phyloP scores from a whole-genome alignment of 92 coral and sea anemone species.

The Parazoanthus atlanticus region DNA sequence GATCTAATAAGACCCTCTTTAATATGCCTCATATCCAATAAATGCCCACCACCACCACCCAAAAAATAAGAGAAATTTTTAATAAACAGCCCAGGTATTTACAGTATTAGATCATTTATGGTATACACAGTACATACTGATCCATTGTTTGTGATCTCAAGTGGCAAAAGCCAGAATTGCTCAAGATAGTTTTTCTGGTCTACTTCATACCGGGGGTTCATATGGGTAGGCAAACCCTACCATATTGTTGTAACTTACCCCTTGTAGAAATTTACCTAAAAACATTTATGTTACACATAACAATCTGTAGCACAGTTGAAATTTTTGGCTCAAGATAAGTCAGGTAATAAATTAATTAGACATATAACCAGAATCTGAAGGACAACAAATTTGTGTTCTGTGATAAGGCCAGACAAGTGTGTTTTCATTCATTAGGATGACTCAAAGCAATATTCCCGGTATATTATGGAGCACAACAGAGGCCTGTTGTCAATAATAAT shows the following conservation, averaged over 20 bases:
- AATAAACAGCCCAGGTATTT: slow-evolving; percentile 29
- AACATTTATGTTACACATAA: slow-evolving; percentile 29
- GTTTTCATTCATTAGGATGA: slow-evolving; percentile 33
- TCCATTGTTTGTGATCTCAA: slow-evolving; percentile 29
- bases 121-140: slow-evolving; percentile 35
- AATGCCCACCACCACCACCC: slow-evolving; percentile 15
- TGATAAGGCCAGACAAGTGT: slow-evolving; percentile 30
- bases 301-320: slow-evolving; percentile 40
- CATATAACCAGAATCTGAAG: slow-evolving; percentile 21
- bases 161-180: slow-evolving; percentile 24
- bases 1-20: slow-evolving; percentile 32
- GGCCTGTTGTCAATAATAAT: slow-evolving; percentile 38
- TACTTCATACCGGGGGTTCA: slow-evolving; percentile 30
- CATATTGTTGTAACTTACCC: slow-evolving; percentile 32
- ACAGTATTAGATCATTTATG: slow-evolving; percentile 31
- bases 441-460: slow-evolving; percentile 27
- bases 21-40: slow-evolving; percentile 20
- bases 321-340: slow-evolving; percentile 25
- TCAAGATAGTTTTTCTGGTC: slow-evolving; percentile 29
- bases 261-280: slow-evolving; percentile 29
- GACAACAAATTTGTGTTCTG: slow-evolving; percentile 21
- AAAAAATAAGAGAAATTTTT: slow-evolving; percentile 27
- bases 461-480: slow-evolving; percentile 29
- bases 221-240: slow-evolving; percentile 29
- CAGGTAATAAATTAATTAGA: slow-evolving; percentile 20